Percentiles rank a stretch among this genome's conserved stretches.
Conservation (phyloP, 2,113 vertebrate species). For the Sapayoa aenigma region DNA sequence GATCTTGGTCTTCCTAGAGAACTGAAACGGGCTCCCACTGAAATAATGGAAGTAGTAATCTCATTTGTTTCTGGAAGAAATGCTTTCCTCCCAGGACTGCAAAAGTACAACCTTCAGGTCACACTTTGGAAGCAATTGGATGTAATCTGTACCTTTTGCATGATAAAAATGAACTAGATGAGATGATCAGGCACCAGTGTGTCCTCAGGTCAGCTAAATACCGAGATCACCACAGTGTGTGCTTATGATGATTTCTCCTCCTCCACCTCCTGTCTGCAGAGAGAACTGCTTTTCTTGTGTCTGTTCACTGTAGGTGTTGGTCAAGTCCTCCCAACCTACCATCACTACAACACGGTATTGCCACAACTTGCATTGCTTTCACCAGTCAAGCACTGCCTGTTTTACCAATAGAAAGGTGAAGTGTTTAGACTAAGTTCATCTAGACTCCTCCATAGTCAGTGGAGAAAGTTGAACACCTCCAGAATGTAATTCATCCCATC, state of each 20-base stretch:
- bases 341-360: not conserved
- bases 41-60: not conserved
- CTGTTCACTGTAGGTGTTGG: not conserved
- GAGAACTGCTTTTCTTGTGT: not conserved
- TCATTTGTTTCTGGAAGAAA: not conserved
- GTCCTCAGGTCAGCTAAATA: not conserved
- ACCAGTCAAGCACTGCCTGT: not conserved
- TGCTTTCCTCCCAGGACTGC: not conserved
- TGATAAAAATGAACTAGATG: not conserved
- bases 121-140: not conserved
- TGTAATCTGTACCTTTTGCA: not conserved
- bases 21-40: not conserved
- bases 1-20: not conserved
- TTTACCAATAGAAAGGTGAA: not conserved
- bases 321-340: not conserved
- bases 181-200: not conserved
- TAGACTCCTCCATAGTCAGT: not conserved
- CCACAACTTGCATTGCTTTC: not conserved
- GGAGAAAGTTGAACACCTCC: slow-evolving; percentile 59
- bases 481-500: slow-evolving; percentile 57
- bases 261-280: not conserved
- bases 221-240: not conserved
- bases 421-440: slow-evolving; percentile 36
- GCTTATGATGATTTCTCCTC: not conserved
- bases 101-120: not conserved